A percentile compares a stretch with the other conserved stretches of the same genome.
Evolutionary conservation across 1,140 invertebrate species (phyloP).

Genomic region (Nephila pilipes): DNA sequence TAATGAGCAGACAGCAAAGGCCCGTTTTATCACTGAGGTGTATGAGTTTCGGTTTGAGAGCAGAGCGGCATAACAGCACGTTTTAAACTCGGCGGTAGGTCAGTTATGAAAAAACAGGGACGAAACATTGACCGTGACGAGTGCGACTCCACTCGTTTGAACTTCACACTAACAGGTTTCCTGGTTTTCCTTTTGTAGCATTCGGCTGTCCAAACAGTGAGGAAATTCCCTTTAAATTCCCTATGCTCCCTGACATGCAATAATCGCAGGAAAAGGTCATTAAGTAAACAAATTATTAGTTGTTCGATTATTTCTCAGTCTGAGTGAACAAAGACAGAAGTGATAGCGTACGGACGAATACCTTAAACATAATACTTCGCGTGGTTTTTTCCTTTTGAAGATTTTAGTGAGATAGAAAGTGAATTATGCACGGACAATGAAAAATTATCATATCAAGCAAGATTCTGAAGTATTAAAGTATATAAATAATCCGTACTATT

Average conservation of each 20-base stretch:
- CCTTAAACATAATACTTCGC: background rate
- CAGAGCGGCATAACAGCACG: background rate
- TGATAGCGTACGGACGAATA: background rate
- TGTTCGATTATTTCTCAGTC: background rate
- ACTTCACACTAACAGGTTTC: background rate
- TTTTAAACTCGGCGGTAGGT: background rate
- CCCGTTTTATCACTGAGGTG: background rate
- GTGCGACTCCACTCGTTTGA: background rate
- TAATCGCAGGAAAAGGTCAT: background rate
- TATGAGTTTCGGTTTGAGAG: background rate
- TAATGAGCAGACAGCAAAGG: background rate
- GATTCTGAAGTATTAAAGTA: too few relatives aligned
- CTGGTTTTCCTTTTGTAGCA: conserved; percentile 6
- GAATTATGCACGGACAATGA: too few relatives aligned
- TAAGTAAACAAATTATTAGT: background rate
- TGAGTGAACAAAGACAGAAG: background rate
- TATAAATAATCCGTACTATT: too few relatives aligned
- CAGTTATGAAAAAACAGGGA: background rate
- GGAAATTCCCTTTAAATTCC: conserved; percentile 1
- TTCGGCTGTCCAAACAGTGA: background rate
- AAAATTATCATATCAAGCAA: too few relatives aligned
- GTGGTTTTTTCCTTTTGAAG: background rate
- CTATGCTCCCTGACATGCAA: background rate
- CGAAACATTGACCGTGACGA: background rate
- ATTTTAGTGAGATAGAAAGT: background rate